Conservation (phyloP, 1,140 invertebrate genomes). For the Lepeophtheirus salmonis region DNA sequence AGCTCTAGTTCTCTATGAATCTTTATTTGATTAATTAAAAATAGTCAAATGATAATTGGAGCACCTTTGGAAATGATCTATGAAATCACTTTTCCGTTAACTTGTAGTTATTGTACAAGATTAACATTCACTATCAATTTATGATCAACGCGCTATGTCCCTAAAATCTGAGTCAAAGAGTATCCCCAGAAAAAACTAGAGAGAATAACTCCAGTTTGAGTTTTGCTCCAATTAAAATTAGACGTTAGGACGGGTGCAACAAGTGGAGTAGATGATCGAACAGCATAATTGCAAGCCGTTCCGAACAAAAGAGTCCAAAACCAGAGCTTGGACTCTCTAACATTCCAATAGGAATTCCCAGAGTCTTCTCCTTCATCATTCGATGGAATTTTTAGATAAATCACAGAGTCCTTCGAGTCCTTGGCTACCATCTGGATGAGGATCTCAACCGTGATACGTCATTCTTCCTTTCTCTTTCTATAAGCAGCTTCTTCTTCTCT, state of each 20-base stretch:
- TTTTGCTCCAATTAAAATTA: constrained; percentile 48
- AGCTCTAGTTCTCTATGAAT: too few relatives aligned
- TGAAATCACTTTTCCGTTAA: too few relatives aligned
- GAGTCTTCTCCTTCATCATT: background rate
- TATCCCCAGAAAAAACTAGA: constrained; percentile 61
- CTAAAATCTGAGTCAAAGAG: constrained; percentile 44
- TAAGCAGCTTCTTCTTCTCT: too few relatives aligned
- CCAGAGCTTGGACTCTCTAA: constrained; percentile 31
- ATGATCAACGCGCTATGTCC: too few relatives aligned
- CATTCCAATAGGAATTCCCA: background rate
- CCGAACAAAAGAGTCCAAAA: constrained; percentile 40
- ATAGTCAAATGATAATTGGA: too few relatives aligned
- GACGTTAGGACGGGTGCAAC: constrained; percentile 41
- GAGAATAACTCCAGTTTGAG: constrained; percentile 45
- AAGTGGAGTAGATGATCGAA: constrained; percentile 45
- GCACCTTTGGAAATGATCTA: too few relatives aligned
- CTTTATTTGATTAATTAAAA: too few relatives aligned
- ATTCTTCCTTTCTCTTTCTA: too few relatives aligned
- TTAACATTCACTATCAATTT: too few relatives aligned
- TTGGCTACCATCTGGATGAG: too few relatives aligned
- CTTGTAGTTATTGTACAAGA: too few relatives aligned
- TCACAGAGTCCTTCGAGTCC: background rate
- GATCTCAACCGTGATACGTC: too few relatives aligned
- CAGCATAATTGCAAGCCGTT: constrained; percentile 44
- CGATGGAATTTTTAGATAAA: background rate